Base-by-base conservation (phyloP, 2,113 vertebrate genomes). In the Blennius ocellaris region DNA sequence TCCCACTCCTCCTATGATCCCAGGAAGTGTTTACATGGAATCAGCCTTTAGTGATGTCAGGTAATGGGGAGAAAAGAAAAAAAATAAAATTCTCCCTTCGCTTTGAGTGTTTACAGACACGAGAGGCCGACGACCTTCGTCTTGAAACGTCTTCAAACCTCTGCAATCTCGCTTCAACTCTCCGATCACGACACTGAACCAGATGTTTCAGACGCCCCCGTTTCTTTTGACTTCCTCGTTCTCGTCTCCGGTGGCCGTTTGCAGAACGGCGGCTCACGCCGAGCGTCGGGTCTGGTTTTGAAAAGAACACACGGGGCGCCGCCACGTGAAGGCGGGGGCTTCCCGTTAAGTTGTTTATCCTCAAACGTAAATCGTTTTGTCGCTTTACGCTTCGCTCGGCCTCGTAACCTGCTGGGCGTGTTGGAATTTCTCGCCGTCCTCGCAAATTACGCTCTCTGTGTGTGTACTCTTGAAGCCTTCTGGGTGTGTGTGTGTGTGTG, bases 61-160 rank as follows among this genome's bases (percentile, higher is more conserved):
- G 81, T 83, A 15, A 67, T 88, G 82, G 83, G 64, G 77, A 80
- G 85, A 79, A n/a, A n/a, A n/a, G n/a, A n/a, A n/a, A n/a, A n/a
- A n/a, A 87, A 88, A 80, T n/a, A n/a, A n/a, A n/a, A n/a, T n/a
- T n/a, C 74, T 79, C 47, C 8, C 4, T 0, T 30, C 15, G 16
- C 38, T 61, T 38, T 73, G 15, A 69, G 45, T 78, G 78, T 90
- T 89, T 87, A 84, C 80, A 79, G 76, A 69, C 80, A 81, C 44
- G 0, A n/a, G 66, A 54, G 70, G 56, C 11, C n/a, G 45, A 75
- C 53, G 64, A 87, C 63, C 77, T 84, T 80, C 74, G 69, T 83
- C 73, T 78, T 51, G 43, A 89, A 82, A 86, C 72, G 76, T 64
- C 73, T 80, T n/a, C 75, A 77, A 70, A 81, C 73, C 68, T 55